Base-by-base conservation (phyloP, 2,888 invertebrate genomes). In the Blomia tropicalis region DNA sequence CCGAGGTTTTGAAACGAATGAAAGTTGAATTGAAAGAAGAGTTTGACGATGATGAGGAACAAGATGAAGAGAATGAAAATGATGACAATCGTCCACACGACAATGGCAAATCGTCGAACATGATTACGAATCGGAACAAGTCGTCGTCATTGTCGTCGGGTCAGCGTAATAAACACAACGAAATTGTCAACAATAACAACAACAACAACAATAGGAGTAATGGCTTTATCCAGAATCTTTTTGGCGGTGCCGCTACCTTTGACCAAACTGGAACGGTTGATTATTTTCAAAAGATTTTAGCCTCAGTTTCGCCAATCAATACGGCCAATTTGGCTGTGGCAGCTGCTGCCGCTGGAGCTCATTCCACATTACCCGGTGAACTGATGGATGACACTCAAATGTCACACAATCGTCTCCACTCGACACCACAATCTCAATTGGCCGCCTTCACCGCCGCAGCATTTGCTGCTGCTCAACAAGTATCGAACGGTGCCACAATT, bases 21-120 rank as follows among this genome's bases (percentile, higher is more conserved):
- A 56, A 56, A 36, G 27, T 56, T 2, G 56, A 56, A 56, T 25
- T 56, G 29, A 56, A 56, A 36, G 56, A 56, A 36, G 56, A 56
- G 29, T 56, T 56, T 31, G 56, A 56, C 3, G 56, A 56, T 32
- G 29, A 56, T 36, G 29, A 56, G 17, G 29, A 56, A 14, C 30
- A 25, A 14, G 25, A 31, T 11, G 56, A 27, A 19, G 23, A 56
- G 11, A 56, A 56, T 25, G 31, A 25, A 14, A 31, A 31, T 30
- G 56, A 22, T 56, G 29, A 5, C 47, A 47, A 47, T 47, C n/a
- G n/a, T n/a, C n/a, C n/a, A n/a, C 32, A 32, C 14, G 5, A 32
- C 14, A 4, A 32, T 7, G 4, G 5, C 32, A 32, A 7, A 7
- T 32, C 4, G 14, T 5, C 17, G n/a, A 43, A 11, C 7, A 43